phyloP scores from a whole-genome alignment of 2,113 vertebrate genomes.

The Alligator mississippiensis region DNA sequence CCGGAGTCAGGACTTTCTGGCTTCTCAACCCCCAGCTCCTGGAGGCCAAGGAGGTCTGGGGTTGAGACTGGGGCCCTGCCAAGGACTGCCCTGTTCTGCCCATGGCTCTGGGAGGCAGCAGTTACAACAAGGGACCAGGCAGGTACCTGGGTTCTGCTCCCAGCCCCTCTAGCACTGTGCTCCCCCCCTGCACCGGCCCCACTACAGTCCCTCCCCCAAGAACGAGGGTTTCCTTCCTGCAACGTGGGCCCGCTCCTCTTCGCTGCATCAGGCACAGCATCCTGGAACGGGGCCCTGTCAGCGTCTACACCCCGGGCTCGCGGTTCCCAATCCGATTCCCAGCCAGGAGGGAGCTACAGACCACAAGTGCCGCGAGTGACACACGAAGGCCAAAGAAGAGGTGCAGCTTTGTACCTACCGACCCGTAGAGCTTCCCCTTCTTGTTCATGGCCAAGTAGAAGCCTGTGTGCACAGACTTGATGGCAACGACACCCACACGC shows the following conservation, averaged over 20 bases:
- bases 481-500: conserved; percentile 90
- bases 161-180: neutral
- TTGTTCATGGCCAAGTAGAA: conserved; percentile 95
- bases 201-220: neutral
- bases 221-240: too few species aligned
- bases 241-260: neutral
- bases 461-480: conserved; percentile 90
- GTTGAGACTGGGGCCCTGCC: neutral
- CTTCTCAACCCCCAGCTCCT: neutral
- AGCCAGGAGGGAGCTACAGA: too few species aligned
- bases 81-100: too few species aligned
- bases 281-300: neutral
- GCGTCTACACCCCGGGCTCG: neutral
- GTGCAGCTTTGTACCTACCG: conserved; percentile 82
- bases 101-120: neutral
- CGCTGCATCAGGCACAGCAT: neutral
- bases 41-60: neutral
- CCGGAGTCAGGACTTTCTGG: neutral
- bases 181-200: neutral
- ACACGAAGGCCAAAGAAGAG: neutral
- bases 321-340: neutral
- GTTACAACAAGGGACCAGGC: neutral
- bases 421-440: conserved; percentile 90
- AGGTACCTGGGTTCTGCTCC: neutral
- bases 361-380: too few species aligned